These are phyloP conservation scores for Gracilinanus agilis DNA, from an alignment of 2,113 vertebrate species.

Conservation along the genomic window DNA sequence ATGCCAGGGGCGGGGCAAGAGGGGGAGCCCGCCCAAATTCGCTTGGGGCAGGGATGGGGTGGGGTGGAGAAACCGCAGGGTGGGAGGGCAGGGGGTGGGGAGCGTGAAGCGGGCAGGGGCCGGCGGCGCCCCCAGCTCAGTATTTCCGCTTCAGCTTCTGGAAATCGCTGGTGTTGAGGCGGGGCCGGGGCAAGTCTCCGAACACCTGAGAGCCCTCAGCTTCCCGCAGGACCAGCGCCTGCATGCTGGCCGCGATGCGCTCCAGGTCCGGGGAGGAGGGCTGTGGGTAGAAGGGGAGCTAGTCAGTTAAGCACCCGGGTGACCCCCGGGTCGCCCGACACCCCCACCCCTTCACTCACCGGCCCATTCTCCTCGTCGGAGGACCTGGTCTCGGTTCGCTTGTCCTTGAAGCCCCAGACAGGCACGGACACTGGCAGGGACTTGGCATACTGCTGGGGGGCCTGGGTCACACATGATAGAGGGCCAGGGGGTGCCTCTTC, in stretches of 20 bases:
- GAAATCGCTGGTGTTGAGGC: constrained; percentile 95
- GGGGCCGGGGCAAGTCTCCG: constrained; percentile 92
- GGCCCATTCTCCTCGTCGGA: constrained; percentile 88
- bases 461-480: constrained; percentile 76
- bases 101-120: neutral
- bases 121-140: constrained; percentile 52
- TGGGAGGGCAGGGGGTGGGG: constrained; percentile 38
- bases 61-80: constrained; percentile 18
- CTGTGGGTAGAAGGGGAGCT: constrained; percentile 70
- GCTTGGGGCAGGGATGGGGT: neutral
- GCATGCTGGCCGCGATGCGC: constrained; percentile 95
- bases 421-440: constrained; percentile 94
- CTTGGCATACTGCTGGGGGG: constrained; percentile 87
- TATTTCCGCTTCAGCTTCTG: constrained; percentile 85
- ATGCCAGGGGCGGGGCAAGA: neutral
- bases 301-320: neutral
- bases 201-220: constrained; percentile 93
- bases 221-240: constrained; percentile 91
- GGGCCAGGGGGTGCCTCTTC: constrained; percentile 87
- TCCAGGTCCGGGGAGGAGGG: constrained; percentile 92
- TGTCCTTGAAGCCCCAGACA: constrained; percentile 90
- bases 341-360: constrained; percentile 80
- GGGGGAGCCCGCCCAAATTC: neutral
- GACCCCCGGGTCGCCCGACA: rapidly evolving
- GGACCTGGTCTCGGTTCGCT: constrained; percentile 79